A percentile compares a stretch with the other conserved stretches of the same genome.
These are phyloP conservation scores for Lophotis ruficrista DNA, from an alignment of 2,113 vertebrate species.

Conservation along the genomic window DNA sequence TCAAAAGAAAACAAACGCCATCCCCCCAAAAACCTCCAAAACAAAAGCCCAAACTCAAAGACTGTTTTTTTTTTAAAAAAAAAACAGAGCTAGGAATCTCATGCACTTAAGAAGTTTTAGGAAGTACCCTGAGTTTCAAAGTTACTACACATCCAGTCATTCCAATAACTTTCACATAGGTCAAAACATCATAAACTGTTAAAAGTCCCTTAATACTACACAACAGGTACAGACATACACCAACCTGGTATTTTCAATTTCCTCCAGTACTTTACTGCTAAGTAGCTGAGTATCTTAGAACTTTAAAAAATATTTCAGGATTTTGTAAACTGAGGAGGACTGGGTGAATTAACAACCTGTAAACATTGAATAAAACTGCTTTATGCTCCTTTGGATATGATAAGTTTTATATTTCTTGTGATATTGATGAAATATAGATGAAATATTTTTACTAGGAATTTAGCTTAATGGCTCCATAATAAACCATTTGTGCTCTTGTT, in stretches of 20 bases:
- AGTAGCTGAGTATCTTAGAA: neutral
- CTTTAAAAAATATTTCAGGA: neutral
- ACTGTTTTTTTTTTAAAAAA: neutral
- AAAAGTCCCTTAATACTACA: neutral
- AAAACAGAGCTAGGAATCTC: neutral
- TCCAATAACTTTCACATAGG: neutral
- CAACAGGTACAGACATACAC: neutral
- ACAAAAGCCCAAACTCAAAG: neutral
- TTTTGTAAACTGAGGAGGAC: neutral
- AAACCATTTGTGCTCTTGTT: neutral
- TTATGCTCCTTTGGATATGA: neutral
- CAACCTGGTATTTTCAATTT: neutral
- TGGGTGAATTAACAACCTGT: neutral
- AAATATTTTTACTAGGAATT: neutral
- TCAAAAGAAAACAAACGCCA: neutral
- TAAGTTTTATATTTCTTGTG: neutral
- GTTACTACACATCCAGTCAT: neutral
- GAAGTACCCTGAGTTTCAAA: neutral
- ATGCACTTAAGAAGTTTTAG: neutral
- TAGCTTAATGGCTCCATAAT: neutral
- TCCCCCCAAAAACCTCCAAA: neutral
- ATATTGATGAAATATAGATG: neutral
- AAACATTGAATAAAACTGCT: neutral
- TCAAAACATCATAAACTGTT: neutral
- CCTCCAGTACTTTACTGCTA: neutral